A percentile compares a stretch with the other conserved stretches of the same genome.
These are phyloP conservation scores for Chromobotia macracanthus DNA, from an alignment of 2,797 vertebrate genomes.

Conservation along the genomic window DNA sequence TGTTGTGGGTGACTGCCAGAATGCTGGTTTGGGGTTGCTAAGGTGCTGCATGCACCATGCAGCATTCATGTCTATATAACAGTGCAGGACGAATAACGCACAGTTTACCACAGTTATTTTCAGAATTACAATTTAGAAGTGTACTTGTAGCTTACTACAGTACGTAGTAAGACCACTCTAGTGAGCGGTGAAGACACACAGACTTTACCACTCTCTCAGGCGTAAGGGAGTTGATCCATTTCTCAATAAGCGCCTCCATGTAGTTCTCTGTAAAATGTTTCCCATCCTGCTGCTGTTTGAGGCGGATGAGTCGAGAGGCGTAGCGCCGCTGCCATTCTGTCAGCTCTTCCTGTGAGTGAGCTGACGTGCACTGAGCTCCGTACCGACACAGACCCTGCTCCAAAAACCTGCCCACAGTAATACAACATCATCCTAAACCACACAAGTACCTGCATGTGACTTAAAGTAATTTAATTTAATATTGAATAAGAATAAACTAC, in stretches of 20 bases:
- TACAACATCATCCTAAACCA: neutral
- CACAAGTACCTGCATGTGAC: neutral
- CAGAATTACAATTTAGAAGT: too few relatives aligned
- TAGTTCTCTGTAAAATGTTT: constrained; percentile 96
- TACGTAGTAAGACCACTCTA: too few relatives aligned
- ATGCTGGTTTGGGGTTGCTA: too few relatives aligned
- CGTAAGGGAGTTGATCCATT: constrained; percentile 98
- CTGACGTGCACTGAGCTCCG: constrained; percentile 97
- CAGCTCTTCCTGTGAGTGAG: constrained; percentile 97
- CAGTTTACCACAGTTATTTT: too few relatives aligned
- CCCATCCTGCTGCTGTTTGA: constrained; percentile 97
- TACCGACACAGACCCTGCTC: constrained; percentile 98
- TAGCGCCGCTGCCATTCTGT: constrained; percentile 98
- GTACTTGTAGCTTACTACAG: too few relatives aligned
- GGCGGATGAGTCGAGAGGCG: constrained; percentile 91
- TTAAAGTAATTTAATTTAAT: too few relatives aligned
- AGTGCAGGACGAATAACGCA: too few relatives aligned
- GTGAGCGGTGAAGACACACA: neutral
- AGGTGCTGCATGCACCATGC: too few relatives aligned
- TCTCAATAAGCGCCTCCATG: constrained; percentile 98
- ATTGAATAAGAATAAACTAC: too few relatives aligned
- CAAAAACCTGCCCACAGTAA: constrained; percentile 82
- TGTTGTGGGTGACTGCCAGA: too few relatives aligned
- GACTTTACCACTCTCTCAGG: constrained; percentile 95
- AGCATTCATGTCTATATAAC: too few relatives aligned